phyloP scores from a whole-genome alignment of 1,140 invertebrate species.

The Bombus waltoni region DNA sequence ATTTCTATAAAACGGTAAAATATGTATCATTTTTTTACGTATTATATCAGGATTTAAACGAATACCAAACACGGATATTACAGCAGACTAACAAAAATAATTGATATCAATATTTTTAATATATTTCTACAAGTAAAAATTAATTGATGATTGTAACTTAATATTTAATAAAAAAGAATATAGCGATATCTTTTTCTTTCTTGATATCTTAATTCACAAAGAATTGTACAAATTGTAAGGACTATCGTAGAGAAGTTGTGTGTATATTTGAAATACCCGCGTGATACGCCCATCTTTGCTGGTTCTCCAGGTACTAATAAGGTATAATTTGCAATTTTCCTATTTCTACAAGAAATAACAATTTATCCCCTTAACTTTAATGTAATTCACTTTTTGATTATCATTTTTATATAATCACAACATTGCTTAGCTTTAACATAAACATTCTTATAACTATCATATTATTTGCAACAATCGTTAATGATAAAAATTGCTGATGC shows the following conservation, averaged over 20 bases:
- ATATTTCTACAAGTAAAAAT: background rate
- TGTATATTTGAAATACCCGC: conserved; percentile 33
- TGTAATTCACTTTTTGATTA: background rate
- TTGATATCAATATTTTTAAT: background rate
- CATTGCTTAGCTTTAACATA: background rate
- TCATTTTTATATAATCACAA: too few species aligned
- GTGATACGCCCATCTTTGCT: conserved; percentile 10
- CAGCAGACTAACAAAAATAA: background rate
- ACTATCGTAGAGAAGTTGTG: background rate
- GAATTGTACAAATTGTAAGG: background rate
- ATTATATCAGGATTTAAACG: background rate
- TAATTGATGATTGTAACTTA: background rate
- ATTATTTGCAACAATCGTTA: too few species aligned
- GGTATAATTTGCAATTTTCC: background rate
- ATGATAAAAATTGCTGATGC: background rate
- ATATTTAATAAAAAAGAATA: background rate
- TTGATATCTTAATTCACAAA: background rate
- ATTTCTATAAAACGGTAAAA: background rate
- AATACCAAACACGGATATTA: background rate
- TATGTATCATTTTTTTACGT: background rate
- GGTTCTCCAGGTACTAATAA: background rate
- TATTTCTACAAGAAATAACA: background rate
- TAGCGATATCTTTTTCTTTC: background rate
- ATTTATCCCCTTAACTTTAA: background rate
- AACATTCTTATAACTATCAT: background rate